These are phyloP conservation scores for Smithornis capensis DNA, from an alignment of 2,113 vertebrate genomes.

Conservation along the genomic window DNA sequence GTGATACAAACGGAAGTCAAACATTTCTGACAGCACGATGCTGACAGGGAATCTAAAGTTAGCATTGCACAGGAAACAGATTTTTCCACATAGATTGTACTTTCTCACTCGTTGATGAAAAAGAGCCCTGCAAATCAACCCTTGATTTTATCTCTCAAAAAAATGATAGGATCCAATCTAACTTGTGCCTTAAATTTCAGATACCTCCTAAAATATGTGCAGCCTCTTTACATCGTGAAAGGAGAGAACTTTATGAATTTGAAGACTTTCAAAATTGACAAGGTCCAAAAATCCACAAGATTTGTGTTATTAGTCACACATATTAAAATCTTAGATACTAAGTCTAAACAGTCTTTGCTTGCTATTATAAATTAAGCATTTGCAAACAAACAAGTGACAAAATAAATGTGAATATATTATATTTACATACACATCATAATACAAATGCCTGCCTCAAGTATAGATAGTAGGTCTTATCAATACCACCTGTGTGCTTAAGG, in stretches of 20 bases:
- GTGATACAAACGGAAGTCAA: not conserved
- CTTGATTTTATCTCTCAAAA: not conserved
- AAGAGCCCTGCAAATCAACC: not conserved
- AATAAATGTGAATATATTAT: not conserved
- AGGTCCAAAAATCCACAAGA: not conserved
- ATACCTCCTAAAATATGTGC: not conserved
- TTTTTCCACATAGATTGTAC: not conserved
- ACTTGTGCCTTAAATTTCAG: not conserved
- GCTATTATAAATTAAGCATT: not conserved
- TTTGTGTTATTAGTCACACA: not conserved
- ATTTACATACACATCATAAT: rapidly evolving
- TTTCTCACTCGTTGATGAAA: not conserved
- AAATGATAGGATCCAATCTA: not conserved
- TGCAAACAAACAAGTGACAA: not conserved
- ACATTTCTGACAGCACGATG: not conserved
- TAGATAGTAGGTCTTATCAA: not conserved
- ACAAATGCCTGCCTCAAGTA: not conserved
- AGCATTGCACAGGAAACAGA: not conserved
- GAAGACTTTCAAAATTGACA: not conserved
- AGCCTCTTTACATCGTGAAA: not conserved
- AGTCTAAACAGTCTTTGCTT: not conserved
- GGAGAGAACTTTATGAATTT: not conserved
- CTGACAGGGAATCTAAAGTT: not conserved
- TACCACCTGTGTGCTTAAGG: not conserved
- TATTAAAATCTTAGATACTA: not conserved